Evolutionary conservation across 2,113 vertebrate species (phyloP).

Genomic region (Donacobius atricapilla): DNA sequence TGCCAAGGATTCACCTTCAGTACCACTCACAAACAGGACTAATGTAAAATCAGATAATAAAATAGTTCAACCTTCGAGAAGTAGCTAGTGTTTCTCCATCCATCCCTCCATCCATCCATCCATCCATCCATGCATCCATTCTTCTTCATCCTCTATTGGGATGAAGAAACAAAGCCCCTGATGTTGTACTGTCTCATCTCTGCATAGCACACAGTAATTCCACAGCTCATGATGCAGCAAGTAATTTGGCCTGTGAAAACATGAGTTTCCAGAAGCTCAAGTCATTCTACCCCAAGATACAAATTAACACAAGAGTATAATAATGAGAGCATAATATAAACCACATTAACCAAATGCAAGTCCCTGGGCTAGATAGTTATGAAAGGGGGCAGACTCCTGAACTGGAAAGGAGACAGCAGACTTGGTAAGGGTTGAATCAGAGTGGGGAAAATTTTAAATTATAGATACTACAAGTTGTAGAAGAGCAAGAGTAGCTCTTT

Average conservation of each 20-base stretch:
- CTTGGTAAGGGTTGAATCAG: background rate
- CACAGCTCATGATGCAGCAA: background rate
- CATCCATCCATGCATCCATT: background rate
- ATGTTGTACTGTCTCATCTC: background rate
- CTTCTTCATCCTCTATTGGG: background rate
- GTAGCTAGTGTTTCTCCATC: background rate
- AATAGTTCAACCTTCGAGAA: background rate
- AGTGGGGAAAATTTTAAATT: background rate
- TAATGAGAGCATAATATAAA: background rate
- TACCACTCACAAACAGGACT: accelerated
- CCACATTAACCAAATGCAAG: background rate
- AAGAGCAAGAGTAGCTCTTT: background rate
- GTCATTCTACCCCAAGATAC: background rate
- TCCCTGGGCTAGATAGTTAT: background rate
- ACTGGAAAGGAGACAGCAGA: background rate
- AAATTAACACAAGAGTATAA: background rate
- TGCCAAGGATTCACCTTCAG: background rate
- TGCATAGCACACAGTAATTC: background rate
- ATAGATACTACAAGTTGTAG: background rate
- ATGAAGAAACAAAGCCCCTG: background rate
- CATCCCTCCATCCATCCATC: background rate
- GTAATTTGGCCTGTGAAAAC: background rate
- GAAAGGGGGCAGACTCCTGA: background rate
- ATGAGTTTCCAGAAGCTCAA: background rate
- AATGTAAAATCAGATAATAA: background rate